A percentile compares a stretch with the other conserved stretches of the same genome.
phyloP scores from a whole-genome alignment of 2,888 invertebrate species.

The Rotaria macrura region DNA sequence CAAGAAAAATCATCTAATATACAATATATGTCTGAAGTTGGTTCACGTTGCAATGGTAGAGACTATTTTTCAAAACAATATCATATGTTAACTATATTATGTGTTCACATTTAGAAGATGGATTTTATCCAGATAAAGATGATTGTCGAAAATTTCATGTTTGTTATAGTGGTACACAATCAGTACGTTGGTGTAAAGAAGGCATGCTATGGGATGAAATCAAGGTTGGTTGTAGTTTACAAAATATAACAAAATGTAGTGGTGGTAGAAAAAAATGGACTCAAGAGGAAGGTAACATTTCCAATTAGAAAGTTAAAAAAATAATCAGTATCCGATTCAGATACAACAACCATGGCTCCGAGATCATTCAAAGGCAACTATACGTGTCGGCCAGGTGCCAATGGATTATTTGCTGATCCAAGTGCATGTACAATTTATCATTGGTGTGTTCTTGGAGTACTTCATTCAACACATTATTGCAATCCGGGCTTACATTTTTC shows the following conservation, averaged over 20 bases:
- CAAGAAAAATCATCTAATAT: background rate
- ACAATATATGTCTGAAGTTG: background rate
- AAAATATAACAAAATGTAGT: background rate
- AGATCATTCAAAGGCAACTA: background rate
- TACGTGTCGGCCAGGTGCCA: background rate
- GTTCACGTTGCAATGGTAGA: background rate
- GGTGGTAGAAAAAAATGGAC: background rate
- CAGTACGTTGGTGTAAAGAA: conserved; percentile 33
- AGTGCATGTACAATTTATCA: background rate
- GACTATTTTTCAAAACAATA: background rate
- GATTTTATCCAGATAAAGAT: conserved; percentile 32
- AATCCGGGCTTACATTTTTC: background rate
- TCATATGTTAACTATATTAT: background rate
- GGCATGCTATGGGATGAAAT: conserved; percentile 15
- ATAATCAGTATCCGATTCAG: background rate
- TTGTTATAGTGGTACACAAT: conserved; percentile 31
- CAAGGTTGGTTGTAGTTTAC: background rate
- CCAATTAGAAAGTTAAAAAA: background rate
- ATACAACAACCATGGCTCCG: background rate
- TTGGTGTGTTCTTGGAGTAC: background rate
- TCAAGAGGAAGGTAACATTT: background rate
- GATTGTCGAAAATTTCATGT: conserved; percentile 33
- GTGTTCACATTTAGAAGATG: conserved; percentile 23
- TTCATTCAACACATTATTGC: background rate
- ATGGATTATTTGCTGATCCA: conserved; percentile 1